Percentiles rank a stretch among this genome's conserved stretches.
phyloP scores from a whole-genome alignment of 2,888 invertebrate species.

The Drosophila anomalata region DNA sequence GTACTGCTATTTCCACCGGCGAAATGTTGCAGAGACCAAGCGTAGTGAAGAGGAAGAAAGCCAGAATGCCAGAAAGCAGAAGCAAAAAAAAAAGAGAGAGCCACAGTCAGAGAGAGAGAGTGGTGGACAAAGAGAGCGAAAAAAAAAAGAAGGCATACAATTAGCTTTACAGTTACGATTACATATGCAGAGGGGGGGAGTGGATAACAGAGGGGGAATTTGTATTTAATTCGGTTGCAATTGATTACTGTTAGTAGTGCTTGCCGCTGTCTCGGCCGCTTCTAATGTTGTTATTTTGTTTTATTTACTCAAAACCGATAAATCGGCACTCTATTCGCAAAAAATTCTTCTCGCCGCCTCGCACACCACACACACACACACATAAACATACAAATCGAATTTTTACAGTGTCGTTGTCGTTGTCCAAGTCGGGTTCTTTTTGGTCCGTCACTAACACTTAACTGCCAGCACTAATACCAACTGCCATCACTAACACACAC shows the following conservation, averaged over 20 bases:
- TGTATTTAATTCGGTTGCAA: conserved; percentile 32
- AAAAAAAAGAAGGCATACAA: conserved; percentile 55
- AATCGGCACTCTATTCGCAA: conserved; percentile 35
- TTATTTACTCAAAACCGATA: conserved; percentile 36
- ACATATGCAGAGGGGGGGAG: conserved; percentile 38
- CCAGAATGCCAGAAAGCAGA: conserved; percentile 12
- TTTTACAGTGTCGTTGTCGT: conserved; percentile 58
- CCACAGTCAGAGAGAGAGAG: conserved; percentile 42
- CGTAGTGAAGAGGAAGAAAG: conserved; percentile 19
- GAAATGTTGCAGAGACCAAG: conserved; percentile 12
- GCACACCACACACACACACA: conserved; percentile 13
- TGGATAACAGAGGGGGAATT: background rate
- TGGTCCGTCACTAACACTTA: conserved; percentile 60
- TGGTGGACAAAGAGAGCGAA: conserved; percentile 38
- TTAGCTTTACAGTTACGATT: conserved; percentile 67
- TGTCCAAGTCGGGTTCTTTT: conserved; percentile 70
- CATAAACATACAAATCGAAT: conserved; percentile 66
- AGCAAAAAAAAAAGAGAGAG: conserved; percentile 41
- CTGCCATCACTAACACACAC: conserved; percentile 39
- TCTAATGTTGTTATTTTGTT: conserved; percentile 19
- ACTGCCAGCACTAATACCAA: conserved; percentile 11
- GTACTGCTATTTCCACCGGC: conserved; percentile 33
- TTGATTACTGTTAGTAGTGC: conserved; percentile 46
- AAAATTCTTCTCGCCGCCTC: conserved; percentile 34
- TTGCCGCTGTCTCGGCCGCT: background rate